phyloP scores from a whole-genome alignment of 2,888 invertebrate species.

The Nomada hirtipes region DNA sequence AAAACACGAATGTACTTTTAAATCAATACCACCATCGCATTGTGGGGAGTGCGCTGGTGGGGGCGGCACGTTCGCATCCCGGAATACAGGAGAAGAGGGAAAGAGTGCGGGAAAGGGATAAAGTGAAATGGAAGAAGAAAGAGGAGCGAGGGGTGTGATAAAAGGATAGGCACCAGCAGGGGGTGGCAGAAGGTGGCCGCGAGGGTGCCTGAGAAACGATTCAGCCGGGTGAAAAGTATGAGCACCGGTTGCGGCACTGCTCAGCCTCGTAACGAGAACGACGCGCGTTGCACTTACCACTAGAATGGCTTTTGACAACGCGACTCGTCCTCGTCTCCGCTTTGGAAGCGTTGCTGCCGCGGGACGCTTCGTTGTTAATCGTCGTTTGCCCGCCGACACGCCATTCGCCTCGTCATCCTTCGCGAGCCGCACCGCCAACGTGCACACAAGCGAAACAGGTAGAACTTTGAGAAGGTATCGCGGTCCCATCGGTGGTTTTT shows the following conservation, averaged over 20 bases:
- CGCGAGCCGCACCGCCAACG: neutral
- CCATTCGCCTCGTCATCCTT: conserved; percentile 2
- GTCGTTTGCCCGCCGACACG: conserved; percentile 19
- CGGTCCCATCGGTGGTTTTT: conserved; percentile 9
- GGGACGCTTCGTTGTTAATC: conserved; percentile 49
- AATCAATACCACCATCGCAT: conserved; percentile 85
- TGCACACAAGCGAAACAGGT: conserved; percentile 17
- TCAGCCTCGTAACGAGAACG: conserved; percentile 45
- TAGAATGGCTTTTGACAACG: conserved; percentile 55
- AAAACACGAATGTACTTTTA: conserved; percentile 85
- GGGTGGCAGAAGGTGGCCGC: conserved; percentile 44
- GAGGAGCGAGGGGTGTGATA: conserved; percentile 36
- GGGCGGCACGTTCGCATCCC: conserved; percentile 74
- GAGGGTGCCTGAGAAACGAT: conserved; percentile 54
- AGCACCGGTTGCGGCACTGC: conserved; percentile 53
- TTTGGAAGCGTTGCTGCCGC: conserved; percentile 40
- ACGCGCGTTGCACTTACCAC: conserved; percentile 31
- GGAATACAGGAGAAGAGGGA: conserved; percentile 69
- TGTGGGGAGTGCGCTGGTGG: conserved; percentile 81
- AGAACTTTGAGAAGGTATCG: neutral
- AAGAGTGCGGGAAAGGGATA: conserved; percentile 61
- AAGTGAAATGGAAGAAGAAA: conserved; percentile 69
- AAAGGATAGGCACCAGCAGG: conserved; percentile 47
- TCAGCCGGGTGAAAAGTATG: conserved; percentile 61
- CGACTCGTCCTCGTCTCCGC: conserved; percentile 43